These are phyloP conservation scores for Semnopithecus entellus DNA, from an alignment of 2,113 vertebrate species.

Conservation along the genomic window DNA sequence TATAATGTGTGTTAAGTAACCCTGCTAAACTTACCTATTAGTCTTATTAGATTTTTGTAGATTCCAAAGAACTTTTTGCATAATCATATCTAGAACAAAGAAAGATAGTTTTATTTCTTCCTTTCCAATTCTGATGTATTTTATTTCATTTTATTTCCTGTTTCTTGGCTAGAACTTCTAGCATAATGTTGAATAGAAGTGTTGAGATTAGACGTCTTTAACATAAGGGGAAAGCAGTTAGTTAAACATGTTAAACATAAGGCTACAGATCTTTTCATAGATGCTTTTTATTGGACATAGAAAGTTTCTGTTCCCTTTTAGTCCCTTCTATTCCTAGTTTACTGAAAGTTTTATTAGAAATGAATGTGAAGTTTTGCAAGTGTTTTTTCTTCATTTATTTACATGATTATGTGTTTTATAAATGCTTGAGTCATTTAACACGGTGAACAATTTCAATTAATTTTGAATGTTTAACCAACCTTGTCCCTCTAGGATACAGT, in stretches of 20 bases:
- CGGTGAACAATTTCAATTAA: neutral
- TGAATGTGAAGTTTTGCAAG: neutral
- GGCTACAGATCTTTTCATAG: neutral
- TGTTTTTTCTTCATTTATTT: neutral
- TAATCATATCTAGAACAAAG: neutral
- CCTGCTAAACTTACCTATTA: neutral
- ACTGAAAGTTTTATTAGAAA: neutral
- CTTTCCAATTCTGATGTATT: neutral
- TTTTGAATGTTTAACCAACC: neutral
- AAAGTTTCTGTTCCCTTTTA: neutral
- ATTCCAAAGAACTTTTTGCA: neutral
- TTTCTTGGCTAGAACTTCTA: neutral
- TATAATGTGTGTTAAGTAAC: neutral
- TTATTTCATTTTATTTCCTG: neutral
- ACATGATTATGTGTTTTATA: neutral
- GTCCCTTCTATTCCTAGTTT: neutral
- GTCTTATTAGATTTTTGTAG: neutral
- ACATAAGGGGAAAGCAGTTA: no score
- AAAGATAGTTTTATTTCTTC: neutral
- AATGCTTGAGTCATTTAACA: neutral
- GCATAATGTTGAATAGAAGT: neutral
- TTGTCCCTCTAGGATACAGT: neutral
- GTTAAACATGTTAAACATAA: no score
- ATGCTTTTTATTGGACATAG: neutral
- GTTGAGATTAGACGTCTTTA: neutral